phyloP scores from a whole-genome alignment of 2,888 invertebrate species.

The Campoplex capitator region DNA sequence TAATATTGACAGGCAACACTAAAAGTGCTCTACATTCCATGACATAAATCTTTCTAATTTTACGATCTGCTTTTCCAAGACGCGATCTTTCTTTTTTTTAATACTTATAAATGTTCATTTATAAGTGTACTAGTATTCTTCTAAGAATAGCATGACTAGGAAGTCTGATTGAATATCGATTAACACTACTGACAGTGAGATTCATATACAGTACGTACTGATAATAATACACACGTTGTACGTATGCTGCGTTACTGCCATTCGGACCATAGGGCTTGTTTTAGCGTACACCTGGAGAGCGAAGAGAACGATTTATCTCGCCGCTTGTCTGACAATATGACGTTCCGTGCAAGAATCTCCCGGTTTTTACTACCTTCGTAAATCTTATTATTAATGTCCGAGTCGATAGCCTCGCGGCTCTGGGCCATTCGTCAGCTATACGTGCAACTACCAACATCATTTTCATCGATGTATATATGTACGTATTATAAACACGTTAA shows the following conservation, averaged over 20 bases:
- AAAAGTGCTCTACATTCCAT: background rate
- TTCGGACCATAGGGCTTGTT: constrained; percentile 27
- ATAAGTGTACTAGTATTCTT: constrained; percentile 6
- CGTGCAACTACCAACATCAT: constrained; percentile 43
- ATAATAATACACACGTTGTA: constrained; percentile 39
- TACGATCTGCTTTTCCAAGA: background rate
- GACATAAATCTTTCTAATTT: background rate
- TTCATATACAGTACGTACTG: background rate
- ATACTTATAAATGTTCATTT: background rate
- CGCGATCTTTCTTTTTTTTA: background rate
- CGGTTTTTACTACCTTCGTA: constrained; percentile 64
- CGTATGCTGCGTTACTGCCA: constrained; percentile 21
- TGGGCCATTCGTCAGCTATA: constrained; percentile 63
- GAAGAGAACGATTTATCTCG: constrained; percentile 59
- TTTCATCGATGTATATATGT: background rate
- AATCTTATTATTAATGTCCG: constrained; percentile 68
- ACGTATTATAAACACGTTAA: background rate
- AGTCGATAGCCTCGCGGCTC: constrained; percentile 67
- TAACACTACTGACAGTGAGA: constrained; percentile 46
- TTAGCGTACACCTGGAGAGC: constrained; percentile 43
- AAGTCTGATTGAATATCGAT: constrained; percentile 62
- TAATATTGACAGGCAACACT: background rate
- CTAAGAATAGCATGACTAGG: background rate
- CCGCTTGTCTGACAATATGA: constrained; percentile 60
- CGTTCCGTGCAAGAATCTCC: constrained; percentile 50